Base-by-base conservation (phyloP, 2,888 invertebrate genomes). In the Chelonus formosanus region DNA sequence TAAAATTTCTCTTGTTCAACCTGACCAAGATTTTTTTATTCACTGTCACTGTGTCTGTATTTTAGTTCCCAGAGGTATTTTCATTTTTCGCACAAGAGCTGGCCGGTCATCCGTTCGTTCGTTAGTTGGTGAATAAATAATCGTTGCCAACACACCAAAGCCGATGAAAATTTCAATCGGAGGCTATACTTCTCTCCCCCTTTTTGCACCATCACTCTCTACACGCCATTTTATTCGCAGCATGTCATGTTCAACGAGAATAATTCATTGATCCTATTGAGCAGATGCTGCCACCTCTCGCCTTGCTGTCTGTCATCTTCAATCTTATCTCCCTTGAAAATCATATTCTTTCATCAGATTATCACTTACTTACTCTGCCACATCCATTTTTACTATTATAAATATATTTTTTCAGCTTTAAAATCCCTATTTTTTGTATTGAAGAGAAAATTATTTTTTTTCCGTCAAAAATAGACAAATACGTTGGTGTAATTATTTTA, bases 131-230 rank as follows among this genome's bases (percentile, higher is more conserved):
- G 77, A 79, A 79, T 79, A 78, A 78, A 78, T 79, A 78, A 79
- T 78, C 74, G 75, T 73, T 65, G 70, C 65, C 69, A 70, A 74
- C 75, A 75, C 73, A 76, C 75, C 74, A 79, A 77, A 78, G 75
- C 71, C 72, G 76, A 79, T 79, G 75, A 79, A 79, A 79, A 79
- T 79, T 79, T 79, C 76, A 79, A 78, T 77, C 78, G 74, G 76
- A 77, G 75, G 75, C 75, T 78, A 75, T 75, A 74, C 75, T 56
- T 65, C 64, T 61, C 56, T 34, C 45, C 45, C 50, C 59, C 58
- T 48, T 57, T 59, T 52, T 58, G 36, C 61, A 53, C 44, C 67
- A 47, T 63, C 53, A 56, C 61, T 65, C 65, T 44, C 52, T 60
- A 44, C 63, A 40, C 57, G 54, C 48, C 56, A 36, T 66, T 63